These are phyloP conservation scores for Lycophotia porphyrea DNA, from an alignment of 2,888 invertebrate species.

Conservation along the genomic window DNA sequence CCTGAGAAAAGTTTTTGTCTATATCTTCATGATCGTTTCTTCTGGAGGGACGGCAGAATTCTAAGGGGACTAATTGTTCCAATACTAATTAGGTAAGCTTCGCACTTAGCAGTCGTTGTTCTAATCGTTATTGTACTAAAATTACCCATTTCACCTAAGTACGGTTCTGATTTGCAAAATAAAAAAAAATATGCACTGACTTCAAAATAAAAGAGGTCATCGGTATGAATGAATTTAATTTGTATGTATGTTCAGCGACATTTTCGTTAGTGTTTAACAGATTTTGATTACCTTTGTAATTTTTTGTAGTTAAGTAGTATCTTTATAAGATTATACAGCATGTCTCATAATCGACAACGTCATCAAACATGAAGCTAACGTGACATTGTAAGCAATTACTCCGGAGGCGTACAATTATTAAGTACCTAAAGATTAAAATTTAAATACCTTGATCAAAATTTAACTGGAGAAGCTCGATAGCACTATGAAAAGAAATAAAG, in stretches of 20 bases:
- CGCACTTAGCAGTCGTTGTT: conserved; percentile 21
- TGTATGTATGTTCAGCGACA: background rate
- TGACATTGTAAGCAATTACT: background rate
- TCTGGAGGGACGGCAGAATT: conserved; percentile 36
- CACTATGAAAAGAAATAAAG: background rate
- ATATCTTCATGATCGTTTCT: conserved; percentile 58
- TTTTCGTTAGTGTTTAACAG: background rate
- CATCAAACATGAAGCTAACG: background rate
- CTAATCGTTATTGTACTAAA: conserved; percentile 21
- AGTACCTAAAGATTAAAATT: no score
- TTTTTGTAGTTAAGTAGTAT: background rate
- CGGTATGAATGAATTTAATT: background rate
- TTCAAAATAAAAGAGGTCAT: background rate
- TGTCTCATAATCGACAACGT: background rate
- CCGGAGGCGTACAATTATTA: no score
- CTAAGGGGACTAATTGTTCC: conserved; percentile 50
- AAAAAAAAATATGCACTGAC: background rate
- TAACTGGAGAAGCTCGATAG: background rate
- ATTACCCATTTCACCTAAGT: conserved; percentile 8
- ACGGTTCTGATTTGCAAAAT: background rate
- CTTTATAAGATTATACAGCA: background rate
- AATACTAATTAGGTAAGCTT: conserved; percentile 38
- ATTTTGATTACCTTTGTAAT: background rate
- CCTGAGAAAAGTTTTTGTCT: conserved; percentile 52
- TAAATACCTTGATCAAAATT: background rate